Conservation (phyloP, 2,888 invertebrate species). For the Leucophenga montana region DNA sequence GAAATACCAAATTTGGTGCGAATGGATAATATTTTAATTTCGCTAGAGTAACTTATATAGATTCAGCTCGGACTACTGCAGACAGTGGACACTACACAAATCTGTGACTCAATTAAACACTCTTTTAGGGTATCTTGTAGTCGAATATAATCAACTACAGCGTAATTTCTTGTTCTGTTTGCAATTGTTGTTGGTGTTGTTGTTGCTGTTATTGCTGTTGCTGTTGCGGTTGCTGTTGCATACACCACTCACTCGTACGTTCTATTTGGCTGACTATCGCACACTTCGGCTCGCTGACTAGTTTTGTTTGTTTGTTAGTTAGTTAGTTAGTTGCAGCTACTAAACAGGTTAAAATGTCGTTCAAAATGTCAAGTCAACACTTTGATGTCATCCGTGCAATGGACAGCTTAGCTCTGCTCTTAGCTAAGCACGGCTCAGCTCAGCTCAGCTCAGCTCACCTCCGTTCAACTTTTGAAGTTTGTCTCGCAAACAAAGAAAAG, state of each 20-base stretch:
- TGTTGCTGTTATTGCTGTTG: conserved; percentile 1
- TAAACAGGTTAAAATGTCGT: conserved; percentile 69
- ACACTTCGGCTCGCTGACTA: background rate
- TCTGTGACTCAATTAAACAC: no score
- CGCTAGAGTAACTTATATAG: no score
- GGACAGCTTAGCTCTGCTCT: conserved; percentile 39
- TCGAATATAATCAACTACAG: background rate
- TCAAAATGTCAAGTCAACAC: conserved; percentile 69
- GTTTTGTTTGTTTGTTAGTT: conserved; percentile 28
- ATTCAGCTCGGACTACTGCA: no score
- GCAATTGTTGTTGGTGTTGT: background rate
- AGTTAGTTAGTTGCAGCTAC: conserved; percentile 43
- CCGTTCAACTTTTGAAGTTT: background rate
- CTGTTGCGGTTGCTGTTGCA: background rate
- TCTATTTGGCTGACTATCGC: background rate
- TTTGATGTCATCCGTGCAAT: conserved; percentile 64
- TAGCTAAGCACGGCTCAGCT: conserved; percentile 10
- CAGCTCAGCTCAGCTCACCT: no score
- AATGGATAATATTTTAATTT: no score
- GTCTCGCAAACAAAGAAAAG: background rate
- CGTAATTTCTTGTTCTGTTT: conserved; percentile 1
- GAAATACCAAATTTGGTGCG: no score
- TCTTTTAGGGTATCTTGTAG: no score
- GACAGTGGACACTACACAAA: no score
- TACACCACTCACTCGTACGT: no score